phyloP scores from a whole-genome alignment of 2,113 vertebrate species.

The Mustelus asterias region DNA sequence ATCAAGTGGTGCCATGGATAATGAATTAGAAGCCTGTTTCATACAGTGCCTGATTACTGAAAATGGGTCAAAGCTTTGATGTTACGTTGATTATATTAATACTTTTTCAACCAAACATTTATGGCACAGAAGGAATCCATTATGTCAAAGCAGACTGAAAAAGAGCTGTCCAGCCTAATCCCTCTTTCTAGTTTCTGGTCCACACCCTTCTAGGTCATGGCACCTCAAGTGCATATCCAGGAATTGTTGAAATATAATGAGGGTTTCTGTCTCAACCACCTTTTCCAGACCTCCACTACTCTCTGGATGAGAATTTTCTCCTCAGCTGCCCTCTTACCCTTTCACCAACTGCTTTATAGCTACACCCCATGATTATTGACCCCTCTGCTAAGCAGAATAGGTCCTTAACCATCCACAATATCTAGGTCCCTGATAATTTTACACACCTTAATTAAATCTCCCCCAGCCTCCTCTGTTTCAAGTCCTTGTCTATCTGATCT shows the following conservation, averaged over 20 bases:
- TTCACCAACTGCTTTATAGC: not conserved
- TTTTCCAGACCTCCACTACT: not conserved
- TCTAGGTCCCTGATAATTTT: not conserved
- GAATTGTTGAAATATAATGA: not conserved
- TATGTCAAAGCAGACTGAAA: not conserved
- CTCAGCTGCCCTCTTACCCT: not conserved
- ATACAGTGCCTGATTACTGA: not conserved
- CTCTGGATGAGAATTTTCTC: not conserved
- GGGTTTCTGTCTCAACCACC: not conserved
- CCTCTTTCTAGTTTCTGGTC: not conserved
- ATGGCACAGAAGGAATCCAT: not conserved
- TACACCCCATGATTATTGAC: not conserved
- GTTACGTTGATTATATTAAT: not conserved
- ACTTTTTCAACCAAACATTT: not conserved
- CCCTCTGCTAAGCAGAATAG: not conserved
- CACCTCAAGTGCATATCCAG: not conserved
- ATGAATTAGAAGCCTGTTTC: not conserved
- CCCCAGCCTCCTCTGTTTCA: not conserved
- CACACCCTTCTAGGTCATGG: not conserved
- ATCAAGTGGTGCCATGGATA: not conserved
- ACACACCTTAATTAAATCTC: not conserved
- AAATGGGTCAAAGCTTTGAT: not conserved
- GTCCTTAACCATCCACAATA: not conserved
- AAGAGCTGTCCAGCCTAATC: not conserved
- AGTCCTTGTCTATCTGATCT: not conserved